A percentile compares a stretch with the other conserved stretches of the same genome.
Conservation (phyloP, 2,888 invertebrate genomes). For the Euphydryas editha region DNA sequence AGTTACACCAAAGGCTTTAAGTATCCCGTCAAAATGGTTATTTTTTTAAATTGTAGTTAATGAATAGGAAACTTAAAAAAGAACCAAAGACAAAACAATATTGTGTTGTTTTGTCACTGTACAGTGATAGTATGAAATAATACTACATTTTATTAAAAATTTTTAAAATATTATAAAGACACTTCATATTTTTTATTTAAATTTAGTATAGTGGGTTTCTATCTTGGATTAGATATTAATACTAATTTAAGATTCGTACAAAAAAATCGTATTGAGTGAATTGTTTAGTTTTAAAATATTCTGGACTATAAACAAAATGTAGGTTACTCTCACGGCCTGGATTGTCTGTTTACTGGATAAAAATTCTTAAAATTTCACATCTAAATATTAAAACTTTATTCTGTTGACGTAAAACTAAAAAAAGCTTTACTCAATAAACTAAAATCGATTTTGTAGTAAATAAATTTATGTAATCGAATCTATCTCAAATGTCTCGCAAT, state of each 20-base stretch:
- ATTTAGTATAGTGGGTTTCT: background rate
- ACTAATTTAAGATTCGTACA: background rate
- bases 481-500: constrained; percentile 49
- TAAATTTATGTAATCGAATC: constrained; percentile 69
- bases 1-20: background rate
- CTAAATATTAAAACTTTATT: background rate
- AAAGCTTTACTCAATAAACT: constrained; percentile 21
- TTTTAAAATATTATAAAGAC: too few relatives aligned
- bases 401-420: background rate
- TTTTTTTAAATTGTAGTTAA: background rate
- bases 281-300: constrained; percentile 1
- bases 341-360: constrained; percentile 4
- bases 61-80: too few relatives aligned
- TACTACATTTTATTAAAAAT: too few relatives aligned
- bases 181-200: too few relatives aligned
- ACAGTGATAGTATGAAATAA: too few relatives aligned
- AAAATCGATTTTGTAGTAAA: constrained; percentile 38
- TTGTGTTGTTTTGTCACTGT: background rate
- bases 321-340: constrained; percentile 5
- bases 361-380: background rate
- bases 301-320: background rate
- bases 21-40: background rate
- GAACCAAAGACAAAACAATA: background rate
- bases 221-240: background rate
- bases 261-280: background rate